A percentile compares a stretch with the other conserved stretches of the same genome.
Evolutionary conservation across 2,113 vertebrate species (phyloP).

Genomic region (Regulus satrapa): DNA sequence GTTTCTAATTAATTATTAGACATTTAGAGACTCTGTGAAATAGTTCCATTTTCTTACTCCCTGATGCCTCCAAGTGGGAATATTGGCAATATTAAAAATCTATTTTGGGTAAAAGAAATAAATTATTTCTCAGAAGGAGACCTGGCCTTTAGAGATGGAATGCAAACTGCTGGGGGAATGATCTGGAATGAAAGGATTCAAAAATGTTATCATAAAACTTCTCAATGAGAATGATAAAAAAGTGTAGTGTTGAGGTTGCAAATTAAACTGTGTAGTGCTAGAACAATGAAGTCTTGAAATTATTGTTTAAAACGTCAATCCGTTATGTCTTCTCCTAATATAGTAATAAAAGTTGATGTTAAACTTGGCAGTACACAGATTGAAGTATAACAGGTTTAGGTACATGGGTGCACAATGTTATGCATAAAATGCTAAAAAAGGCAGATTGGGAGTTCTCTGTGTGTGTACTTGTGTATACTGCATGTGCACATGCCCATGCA

Average conservation of each 20-base stretch:
- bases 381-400: not conserved
- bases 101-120: not conserved
- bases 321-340: not conserved
- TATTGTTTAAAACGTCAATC: not conserved
- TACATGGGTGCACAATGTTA: accelerated
- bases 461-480: not conserved
- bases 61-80: not conserved
- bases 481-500: accelerated
- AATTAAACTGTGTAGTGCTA: not conserved
- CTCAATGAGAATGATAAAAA: not conserved
- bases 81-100: not conserved
- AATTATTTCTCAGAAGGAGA: not conserved
- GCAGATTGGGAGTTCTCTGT: not conserved
- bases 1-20: slow-evolving; percentile 18
- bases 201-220: not conserved
- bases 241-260: not conserved
- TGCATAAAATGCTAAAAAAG: not conserved
- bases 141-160: not conserved
- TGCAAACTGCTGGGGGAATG: not conserved
- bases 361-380: not conserved
- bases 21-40: not conserved
- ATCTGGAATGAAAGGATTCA: not conserved
- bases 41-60: not conserved
- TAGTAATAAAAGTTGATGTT: not conserved
- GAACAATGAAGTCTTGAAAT: not conserved